A percentile compares a stretch with the other conserved stretches of the same genome.
Conservation (phyloP, 2,888 invertebrate genomes). For the Ctenicera cuprea region DNA sequence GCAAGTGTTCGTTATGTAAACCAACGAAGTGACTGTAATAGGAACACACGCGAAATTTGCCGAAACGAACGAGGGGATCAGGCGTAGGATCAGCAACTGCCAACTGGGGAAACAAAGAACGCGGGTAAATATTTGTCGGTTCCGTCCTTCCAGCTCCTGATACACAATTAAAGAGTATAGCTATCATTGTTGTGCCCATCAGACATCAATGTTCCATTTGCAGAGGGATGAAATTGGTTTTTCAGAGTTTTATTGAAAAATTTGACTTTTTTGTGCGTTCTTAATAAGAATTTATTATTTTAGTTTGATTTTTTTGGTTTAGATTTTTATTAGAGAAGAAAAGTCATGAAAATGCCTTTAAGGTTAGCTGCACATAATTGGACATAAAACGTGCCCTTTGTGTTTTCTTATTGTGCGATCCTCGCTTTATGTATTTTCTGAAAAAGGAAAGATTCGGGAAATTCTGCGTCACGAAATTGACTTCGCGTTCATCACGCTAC, state of each 20-base stretch:
- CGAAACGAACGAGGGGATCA: slow-evolving; percentile 19
- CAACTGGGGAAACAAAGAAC: slow-evolving; percentile 20
- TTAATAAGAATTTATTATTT: neutral
- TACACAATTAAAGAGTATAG: slow-evolving; percentile 22
- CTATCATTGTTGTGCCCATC: neutral
- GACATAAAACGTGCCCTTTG: slow-evolving; percentile 26
- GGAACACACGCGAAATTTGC: slow-evolving; percentile 33
- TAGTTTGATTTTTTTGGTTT: neutral
- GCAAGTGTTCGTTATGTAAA: slow-evolving; percentile 32
- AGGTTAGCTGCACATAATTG: slow-evolving; percentile 14
- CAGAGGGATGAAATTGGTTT: slow-evolving; percentile 5
- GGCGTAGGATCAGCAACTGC: slow-evolving; percentile 15
- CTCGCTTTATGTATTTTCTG: neutral
- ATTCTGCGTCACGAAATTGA: slow-evolving; percentile 22
- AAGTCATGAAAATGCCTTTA: slow-evolving; percentile 6
- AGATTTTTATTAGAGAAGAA: neutral
- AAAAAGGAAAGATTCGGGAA: slow-evolving; percentile 15
- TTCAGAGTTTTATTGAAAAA: neutral
- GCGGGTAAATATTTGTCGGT: slow-evolving; percentile 17
- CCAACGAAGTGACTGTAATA: slow-evolving; percentile 29
- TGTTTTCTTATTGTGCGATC: slow-evolving; percentile 11
- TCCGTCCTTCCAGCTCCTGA: slow-evolving; percentile 3
- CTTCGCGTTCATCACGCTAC: slow-evolving; percentile 17
- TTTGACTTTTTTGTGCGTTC: neutral
- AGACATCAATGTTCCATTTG: neutral